Evolutionary conservation across 2,888 invertebrate species (phyloP).

Genomic region (Cheilosia variabilis): DNA sequence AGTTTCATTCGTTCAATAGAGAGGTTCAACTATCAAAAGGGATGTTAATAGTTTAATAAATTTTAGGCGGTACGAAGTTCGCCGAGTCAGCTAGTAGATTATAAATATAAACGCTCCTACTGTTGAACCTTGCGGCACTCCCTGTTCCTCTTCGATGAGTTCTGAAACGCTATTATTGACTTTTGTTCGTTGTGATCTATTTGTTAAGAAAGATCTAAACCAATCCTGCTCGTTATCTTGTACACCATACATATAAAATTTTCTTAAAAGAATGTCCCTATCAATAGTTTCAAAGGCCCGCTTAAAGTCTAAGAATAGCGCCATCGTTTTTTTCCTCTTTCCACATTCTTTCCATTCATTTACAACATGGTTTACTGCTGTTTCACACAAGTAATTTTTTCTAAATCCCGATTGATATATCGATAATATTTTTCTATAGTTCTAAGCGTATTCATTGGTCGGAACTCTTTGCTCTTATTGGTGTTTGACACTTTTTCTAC

Average conservation of each 20-base stretch:
- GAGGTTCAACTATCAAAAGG: too few relatives aligned
- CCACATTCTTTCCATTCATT: too few relatives aligned
- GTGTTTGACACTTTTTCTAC: conserved; percentile 1
- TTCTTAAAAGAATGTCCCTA: too few relatives aligned
- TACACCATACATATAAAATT: too few relatives aligned
- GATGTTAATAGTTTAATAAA: too few relatives aligned
- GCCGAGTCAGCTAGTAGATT: too few relatives aligned
- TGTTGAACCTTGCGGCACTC: not conserved
- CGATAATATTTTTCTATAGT: not conserved
- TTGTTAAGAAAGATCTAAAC: not conserved
- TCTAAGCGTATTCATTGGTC: not conserved
- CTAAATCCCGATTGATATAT: not conserved
- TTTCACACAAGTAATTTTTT: not conserved
- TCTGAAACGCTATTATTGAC: not conserved
- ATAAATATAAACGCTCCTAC: not conserved
- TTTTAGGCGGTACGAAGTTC: too few relatives aligned
- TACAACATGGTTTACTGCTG: too few relatives aligned
- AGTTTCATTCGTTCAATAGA: too few relatives aligned
- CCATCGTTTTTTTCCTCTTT: too few relatives aligned
- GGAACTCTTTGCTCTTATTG: not conserved
- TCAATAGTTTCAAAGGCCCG: too few relatives aligned
- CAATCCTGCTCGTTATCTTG: not conserved
- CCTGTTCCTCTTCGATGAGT: not conserved
- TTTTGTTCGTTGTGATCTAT: not conserved
- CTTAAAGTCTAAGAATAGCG: too few relatives aligned